Percentiles rank a stretch among this genome's conserved stretches.
These are phyloP conservation scores for Caligus rogercresseyi DNA, from an alignment of 1,140 invertebrate genomes.

Conservation along the genomic window DNA sequence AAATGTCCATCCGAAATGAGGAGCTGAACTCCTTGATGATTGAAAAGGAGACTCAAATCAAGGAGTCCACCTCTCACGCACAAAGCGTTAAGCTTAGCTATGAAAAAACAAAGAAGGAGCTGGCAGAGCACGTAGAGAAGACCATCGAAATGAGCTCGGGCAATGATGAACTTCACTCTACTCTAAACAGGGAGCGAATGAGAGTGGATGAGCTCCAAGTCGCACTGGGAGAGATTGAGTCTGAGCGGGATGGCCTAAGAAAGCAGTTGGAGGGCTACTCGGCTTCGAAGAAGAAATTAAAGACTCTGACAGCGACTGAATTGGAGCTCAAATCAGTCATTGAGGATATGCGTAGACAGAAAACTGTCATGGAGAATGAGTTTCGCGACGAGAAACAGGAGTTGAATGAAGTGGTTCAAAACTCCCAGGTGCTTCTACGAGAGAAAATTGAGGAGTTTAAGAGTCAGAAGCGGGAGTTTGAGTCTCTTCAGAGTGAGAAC, in stretches of 20 bases:
- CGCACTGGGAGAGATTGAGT: not conserved
- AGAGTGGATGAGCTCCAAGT: constrained; percentile 16
- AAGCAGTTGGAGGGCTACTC: not conserved
- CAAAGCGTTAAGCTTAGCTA: constrained; percentile 10
- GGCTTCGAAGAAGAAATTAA: not conserved
- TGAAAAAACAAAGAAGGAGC: constrained; percentile 10
- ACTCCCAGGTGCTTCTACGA: not conserved
- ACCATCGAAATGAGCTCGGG: not conserved
- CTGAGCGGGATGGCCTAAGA: constrained; percentile 6
- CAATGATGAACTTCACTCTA: not conserved
- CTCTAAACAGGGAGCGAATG: constrained; percentile 5
- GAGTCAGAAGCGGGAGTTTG: not conserved
- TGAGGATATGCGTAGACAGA: not conserved
- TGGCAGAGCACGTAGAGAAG: not conserved
- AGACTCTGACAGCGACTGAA: not conserved
- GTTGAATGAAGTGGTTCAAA: constrained; percentile 10
- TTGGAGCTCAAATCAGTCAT: not conserved
- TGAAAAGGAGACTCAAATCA: constrained; percentile 10
- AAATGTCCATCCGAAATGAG: constrained; percentile 6
- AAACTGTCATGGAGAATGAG: not conserved
- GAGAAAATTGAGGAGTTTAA: constrained; percentile 15
- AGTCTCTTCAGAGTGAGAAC: constrained; percentile 3
- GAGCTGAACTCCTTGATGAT: constrained; percentile 10
- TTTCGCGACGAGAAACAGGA: not conserved
- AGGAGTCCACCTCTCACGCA: constrained; percentile 1